Percentiles rank a stretch among this genome's conserved stretches.
phyloP scores from a whole-genome alignment of 2,797 vertebrate species.

The Lepus townsendii region DNA sequence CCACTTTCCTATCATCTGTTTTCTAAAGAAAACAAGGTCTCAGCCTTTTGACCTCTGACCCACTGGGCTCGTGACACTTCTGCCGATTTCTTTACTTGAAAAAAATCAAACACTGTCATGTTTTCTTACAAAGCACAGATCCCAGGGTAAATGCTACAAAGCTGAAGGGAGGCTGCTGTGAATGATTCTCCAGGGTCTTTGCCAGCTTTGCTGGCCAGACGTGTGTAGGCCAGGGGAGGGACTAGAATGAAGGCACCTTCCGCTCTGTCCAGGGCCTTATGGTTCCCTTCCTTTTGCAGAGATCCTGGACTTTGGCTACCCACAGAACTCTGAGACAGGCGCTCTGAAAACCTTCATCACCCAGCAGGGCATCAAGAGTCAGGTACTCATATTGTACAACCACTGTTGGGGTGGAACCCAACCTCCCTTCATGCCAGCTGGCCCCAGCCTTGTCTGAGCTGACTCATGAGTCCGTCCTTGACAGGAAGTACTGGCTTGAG shows the following conservation, averaged over 20 bases:
- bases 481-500: constrained; percentile 70
- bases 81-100: constrained; percentile 92
- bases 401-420: background rate
- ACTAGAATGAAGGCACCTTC: background rate
- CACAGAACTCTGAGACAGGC: constrained; percentile 99
- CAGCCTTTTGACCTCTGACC: background rate
- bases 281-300: constrained; percentile 89
- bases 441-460: constrained; percentile 12
- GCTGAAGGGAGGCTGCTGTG: constrained; percentile 66
- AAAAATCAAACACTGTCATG: constrained; percentile 83
- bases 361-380: constrained; percentile 99
- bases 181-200: background rate
- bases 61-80: constrained; percentile 73
- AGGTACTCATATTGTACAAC: constrained; percentile 90
- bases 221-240: background rate
- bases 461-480: constrained; percentile 14
- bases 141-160: constrained; percentile 89
- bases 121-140: constrained; percentile 90
- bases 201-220: background rate
- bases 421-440: background rate
- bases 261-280: constrained; percentile 36
- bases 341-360: constrained; percentile 99
- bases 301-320: constrained; percentile 99
- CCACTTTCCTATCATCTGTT: background rate
- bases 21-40: constrained; percentile 37